These are phyloP conservation scores for Chamaea fasciata DNA, from an alignment of 2,113 vertebrate species.

Conservation along the genomic window DNA sequence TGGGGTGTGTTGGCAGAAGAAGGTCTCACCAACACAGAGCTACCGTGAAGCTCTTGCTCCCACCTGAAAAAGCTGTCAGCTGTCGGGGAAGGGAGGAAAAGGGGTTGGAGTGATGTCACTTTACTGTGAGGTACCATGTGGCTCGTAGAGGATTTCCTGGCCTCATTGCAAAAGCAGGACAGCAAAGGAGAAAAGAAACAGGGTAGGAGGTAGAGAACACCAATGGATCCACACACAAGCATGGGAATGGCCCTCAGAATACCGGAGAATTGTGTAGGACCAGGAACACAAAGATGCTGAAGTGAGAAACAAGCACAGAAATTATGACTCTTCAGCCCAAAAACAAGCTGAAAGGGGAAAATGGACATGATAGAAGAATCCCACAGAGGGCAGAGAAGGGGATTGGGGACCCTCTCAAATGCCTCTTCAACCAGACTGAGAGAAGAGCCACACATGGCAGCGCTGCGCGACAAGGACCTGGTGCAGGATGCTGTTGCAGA, in stretches of 20 bases:
- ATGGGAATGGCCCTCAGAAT: rapidly evolving
- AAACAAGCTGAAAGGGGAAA: background rate
- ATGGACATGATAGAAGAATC: rapidly evolving
- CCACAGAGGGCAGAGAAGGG: background rate
- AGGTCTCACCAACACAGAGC: background rate
- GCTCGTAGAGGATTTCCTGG: background rate
- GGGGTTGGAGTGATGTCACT: background rate
- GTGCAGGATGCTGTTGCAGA: background rate
- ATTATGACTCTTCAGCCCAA: background rate
- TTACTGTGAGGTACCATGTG: rapidly evolving
- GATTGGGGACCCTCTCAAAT: background rate
- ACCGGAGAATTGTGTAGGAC: rapidly evolving
- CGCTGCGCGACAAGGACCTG: rapidly evolving
- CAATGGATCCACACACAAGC: background rate
- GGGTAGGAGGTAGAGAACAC: background rate
- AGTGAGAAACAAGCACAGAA: background rate
- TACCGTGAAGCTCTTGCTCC: background rate
- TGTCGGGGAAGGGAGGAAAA: background rate
- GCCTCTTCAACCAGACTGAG: rapidly evolving
- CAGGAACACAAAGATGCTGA: background rate
- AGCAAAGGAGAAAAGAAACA: background rate
- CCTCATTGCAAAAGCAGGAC: background rate
- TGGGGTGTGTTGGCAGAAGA: rapidly evolving
- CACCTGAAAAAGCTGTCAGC: background rate
- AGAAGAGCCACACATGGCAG: rapidly evolving